A percentile compares a stretch with the other conserved stretches of the same genome.
These are phyloP conservation scores for Liodrosophila aerea DNA, from an alignment of 2,888 invertebrate species.

Conservation along the genomic window DNA sequence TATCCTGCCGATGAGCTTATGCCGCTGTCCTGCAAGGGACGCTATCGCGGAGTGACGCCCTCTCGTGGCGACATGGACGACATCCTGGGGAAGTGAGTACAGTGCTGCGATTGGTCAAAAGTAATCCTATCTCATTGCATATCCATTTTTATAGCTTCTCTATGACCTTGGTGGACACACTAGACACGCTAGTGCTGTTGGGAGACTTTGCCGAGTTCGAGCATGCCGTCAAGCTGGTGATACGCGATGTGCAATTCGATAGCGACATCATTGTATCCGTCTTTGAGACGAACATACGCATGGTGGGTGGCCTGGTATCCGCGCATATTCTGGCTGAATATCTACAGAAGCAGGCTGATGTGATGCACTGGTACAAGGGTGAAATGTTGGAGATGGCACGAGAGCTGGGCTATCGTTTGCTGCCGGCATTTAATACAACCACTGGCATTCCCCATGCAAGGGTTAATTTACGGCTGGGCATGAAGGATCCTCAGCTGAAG, in stretches of 20 bases:
- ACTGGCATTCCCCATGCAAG: conserved; percentile 98
- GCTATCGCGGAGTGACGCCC: conserved; percentile 94
- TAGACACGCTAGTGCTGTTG: conserved; percentile 95
- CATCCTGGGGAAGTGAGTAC: conserved; percentile 95
- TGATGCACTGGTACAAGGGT: conserved; percentile 92
- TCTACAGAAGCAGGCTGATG: conserved; percentile 88
- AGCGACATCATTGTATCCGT: conserved; percentile 97
- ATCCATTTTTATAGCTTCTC: conserved; percentile 97
- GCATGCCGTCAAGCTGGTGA: conserved; percentile 92
- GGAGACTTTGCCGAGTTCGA: conserved; percentile 98
- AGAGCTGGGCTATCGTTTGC: conserved; percentile 93
- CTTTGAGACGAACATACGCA: conserved; percentile 98
- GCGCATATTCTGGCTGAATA: conserved; percentile 94
- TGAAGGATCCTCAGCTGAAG: conserved; percentile 89
- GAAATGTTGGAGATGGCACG: conserved; percentile 95
- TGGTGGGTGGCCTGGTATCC: conserved; percentile 96
- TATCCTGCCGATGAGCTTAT: conserved; percentile 99
- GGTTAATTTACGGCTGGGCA: conserved; percentile 92
- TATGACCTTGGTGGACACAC: conserved; percentile 95
- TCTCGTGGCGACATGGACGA: conserved; percentile 98
- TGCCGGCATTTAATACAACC: conserved; percentile 99
- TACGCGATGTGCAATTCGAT: conserved; percentile 94
- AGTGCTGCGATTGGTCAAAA: neutral
- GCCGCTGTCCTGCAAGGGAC: conserved; percentile 97
- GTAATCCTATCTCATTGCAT: no score